Evolutionary conservation across 2,797 vertebrate species (phyloP).

Genomic region (Orestias chungarensis): DNA sequence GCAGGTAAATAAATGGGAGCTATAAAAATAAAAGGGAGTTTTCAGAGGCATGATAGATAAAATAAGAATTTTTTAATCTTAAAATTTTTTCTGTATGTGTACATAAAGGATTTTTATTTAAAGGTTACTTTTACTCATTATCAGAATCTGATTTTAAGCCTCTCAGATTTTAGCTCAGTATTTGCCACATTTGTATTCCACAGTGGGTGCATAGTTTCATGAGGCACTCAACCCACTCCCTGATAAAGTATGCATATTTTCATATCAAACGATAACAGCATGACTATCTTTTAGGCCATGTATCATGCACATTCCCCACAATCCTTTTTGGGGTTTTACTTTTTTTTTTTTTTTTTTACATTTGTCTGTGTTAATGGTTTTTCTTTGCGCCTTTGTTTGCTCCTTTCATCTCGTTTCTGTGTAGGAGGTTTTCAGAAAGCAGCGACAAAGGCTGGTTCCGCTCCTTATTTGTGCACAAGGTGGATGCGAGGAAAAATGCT

Average conservation of each 20-base stretch:
- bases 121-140: slow-evolving; percentile 5
- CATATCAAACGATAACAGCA: slow-evolving; percentile 54
- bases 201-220: slow-evolving; percentile 39
- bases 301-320: slow-evolving; percentile 37
- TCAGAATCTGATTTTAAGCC: slow-evolving; percentile 20
- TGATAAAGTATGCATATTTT: slow-evolving; percentile 51
- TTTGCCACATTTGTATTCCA: slow-evolving; percentile 31
- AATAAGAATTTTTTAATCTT: not conserved
- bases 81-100: not conserved
- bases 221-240: slow-evolving; percentile 53
- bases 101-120: not conserved
- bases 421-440: slow-evolving; percentile 84
- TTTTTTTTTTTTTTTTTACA: slow-evolving; percentile 11
- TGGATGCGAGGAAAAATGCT: slow-evolving; percentile 93
- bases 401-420: slow-evolving; percentile 61
- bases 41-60: not conserved
- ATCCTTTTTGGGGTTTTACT: slow-evolving; percentile 47
- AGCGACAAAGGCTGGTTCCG: slow-evolving; percentile 90
- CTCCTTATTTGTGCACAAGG: slow-evolving; percentile 91
- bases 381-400: slow-evolving; percentile 58
- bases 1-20: not conserved
- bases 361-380: slow-evolving; percentile 38
- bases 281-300: slow-evolving; percentile 55
- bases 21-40: not conserved
- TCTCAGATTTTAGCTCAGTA: slow-evolving; percentile 22